Evolutionary conservation across 2,797 vertebrate genomes (phyloP).

Genomic region (Mastacembelus armatus): DNA sequence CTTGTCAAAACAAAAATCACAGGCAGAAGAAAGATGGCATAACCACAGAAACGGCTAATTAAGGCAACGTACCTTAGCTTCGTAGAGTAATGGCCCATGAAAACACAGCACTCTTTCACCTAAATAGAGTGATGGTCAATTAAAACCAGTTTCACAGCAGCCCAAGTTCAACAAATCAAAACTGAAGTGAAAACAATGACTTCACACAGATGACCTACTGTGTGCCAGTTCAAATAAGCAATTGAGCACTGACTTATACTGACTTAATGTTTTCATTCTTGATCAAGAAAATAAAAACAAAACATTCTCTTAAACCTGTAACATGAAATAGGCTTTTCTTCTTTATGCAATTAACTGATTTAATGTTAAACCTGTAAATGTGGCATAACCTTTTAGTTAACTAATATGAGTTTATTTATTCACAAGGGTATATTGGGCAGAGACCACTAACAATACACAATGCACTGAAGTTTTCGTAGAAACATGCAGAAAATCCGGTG

Average conservation of each 20-base stretch:
- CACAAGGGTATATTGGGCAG: too few species aligned
- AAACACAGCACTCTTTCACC: slow-evolving; percentile 99
- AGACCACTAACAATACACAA: neutral
- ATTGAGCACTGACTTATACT: too few species aligned
- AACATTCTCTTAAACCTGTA: too few species aligned
- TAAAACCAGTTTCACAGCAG: slow-evolving; percentile 40
- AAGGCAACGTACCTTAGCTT: slow-evolving; percentile 93
- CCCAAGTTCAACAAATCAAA: slow-evolving; percentile 8
- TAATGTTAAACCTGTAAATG: neutral
- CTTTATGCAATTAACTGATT: neutral
- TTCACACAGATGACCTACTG: neutral
- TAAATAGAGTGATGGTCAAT: slow-evolving; percentile 75
- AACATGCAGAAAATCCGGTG: neutral
- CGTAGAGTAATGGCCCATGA: slow-evolving; percentile 99
- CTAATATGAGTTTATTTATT: neutral
- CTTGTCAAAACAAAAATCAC: slow-evolving; percentile 2
- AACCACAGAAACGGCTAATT: slow-evolving; percentile 9
- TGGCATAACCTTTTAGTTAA: too few species aligned
- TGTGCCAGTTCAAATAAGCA: too few species aligned
- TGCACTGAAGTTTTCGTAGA: too few species aligned
- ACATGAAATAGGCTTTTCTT: too few species aligned
- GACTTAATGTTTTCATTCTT: neutral
- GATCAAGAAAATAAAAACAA: too few species aligned
- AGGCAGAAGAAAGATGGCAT: neutral
- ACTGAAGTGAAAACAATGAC: neutral